Percentiles rank a stretch among this genome's conserved stretches.
These are phyloP conservation scores for Formica selysi DNA, from an alignment of 1,140 invertebrate species.

Conservation along the genomic window DNA sequence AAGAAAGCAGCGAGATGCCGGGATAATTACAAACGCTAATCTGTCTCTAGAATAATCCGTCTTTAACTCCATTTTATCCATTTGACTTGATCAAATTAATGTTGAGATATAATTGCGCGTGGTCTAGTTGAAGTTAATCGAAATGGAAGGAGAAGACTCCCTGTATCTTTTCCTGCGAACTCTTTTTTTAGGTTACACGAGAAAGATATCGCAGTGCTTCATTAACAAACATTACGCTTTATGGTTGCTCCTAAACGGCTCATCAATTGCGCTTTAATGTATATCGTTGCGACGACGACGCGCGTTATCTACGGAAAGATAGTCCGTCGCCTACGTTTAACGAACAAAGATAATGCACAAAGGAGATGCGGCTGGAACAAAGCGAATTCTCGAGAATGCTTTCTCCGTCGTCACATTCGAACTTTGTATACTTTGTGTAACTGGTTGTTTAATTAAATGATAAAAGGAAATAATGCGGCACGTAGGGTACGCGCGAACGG, in stretches of 20 bases:
- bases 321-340: neutral
- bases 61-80: neutral
- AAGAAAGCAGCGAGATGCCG: neutral
- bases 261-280: slow-evolving; percentile 18
- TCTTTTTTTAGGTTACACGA: neutral
- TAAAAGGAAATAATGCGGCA: slow-evolving; percentile 21
- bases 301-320: slow-evolving; percentile 23
- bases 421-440: slow-evolving; percentile 7
- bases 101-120: neutral
- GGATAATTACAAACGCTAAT: slow-evolving; percentile 25
- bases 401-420: slow-evolving; percentile 7
- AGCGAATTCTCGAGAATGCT: neutral
- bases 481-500: neutral
- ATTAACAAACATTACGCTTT: slow-evolving; percentile 1
- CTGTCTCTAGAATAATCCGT: neutral
- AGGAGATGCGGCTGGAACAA: neutral
- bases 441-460: slow-evolving; percentile 59
- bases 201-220: neutral
- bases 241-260: neutral
- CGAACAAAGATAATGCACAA: slow-evolving; percentile 18
- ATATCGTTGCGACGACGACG: neutral
- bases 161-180: too few species aligned
- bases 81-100: neutral
- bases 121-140: neutral
- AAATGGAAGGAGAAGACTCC: too few species aligned